A percentile compares a stretch with the other conserved stretches of the same genome.
These are phyloP conservation scores for Ophion ellenae DNA, from an alignment of 2,888 invertebrate genomes.

Conservation along the genomic window DNA sequence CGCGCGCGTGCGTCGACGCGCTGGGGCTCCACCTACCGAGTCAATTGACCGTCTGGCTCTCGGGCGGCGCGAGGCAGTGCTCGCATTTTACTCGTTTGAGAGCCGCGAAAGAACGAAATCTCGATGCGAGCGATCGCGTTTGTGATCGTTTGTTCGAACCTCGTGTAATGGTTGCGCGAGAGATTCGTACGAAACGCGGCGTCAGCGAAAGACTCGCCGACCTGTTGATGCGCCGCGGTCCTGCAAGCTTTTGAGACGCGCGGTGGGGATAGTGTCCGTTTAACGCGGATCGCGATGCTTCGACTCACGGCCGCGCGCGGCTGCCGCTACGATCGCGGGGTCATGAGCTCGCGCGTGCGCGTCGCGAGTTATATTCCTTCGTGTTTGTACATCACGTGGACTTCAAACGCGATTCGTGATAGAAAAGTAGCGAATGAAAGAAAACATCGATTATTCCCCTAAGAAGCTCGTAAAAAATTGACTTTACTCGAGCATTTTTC, in stretches of 20 bases:
- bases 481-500: no score
- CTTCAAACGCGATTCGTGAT: background rate
- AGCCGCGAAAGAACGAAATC: background rate
- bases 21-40: slow-evolving; percentile 1
- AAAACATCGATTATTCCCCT: no score
- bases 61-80: background rate
- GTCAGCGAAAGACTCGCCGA: background rate
- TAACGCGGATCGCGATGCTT: background rate
- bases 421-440: no score
- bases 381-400: background rate
- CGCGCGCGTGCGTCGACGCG: slow-evolving; percentile 2
- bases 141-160: background rate
- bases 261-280: background rate
- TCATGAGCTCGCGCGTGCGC: background rate
- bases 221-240: slow-evolving; percentile 23
- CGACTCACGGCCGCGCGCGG: background rate
- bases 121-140: background rate
- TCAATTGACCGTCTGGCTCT: slow-evolving; percentile 20
- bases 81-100: background rate
- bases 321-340: background rate
- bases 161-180: background rate
- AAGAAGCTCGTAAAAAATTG: no score
- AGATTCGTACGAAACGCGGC: background rate
- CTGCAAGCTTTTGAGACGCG: background rate
- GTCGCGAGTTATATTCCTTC: background rate